Percentiles rank a stretch among this genome's conserved stretches.
phyloP scores from a whole-genome alignment of 2,888 invertebrate species.

The Selenia dentaria region DNA sequence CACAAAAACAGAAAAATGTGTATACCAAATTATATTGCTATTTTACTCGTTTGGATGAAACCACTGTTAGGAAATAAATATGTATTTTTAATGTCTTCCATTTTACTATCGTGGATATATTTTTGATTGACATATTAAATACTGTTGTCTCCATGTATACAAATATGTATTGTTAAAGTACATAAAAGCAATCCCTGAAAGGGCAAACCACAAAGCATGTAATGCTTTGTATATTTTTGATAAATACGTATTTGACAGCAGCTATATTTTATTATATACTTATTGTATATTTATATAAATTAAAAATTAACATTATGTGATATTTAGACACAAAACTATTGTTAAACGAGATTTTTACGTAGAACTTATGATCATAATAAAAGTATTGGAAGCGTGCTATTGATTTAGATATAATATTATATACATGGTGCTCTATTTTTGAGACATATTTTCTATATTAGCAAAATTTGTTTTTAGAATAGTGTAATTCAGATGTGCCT shows the following conservation, averaged over 20 bases:
- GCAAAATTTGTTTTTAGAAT: conserved; percentile 12
- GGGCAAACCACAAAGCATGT: conserved; percentile 22
- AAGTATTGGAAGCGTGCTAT: conserved; percentile 42
- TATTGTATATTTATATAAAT: conserved; percentile 12
- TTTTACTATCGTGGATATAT: neutral
- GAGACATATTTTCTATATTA: conserved; percentile 35
- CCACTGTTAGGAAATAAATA: no score
- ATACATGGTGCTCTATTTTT: conserved; percentile 53
- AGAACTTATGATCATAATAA: conserved; percentile 20
- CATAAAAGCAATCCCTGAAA: conserved; percentile 17
- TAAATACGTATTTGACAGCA: conserved; percentile 22
- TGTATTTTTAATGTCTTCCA: no score
- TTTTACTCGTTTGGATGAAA: no score
- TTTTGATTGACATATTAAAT: neutral
- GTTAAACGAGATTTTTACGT: conserved; percentile 15
- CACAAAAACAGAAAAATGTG: neutral
- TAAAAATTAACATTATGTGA: conserved; percentile 21
- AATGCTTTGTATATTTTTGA: conserved; percentile 35
- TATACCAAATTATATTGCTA: no score
- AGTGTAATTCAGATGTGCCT: conserved; percentile 9
- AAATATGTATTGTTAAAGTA: neutral
- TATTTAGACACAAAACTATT: conserved; percentile 23
- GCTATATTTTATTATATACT: conserved; percentile 10
- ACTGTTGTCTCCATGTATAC: neutral
- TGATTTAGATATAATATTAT: conserved; percentile 24